A percentile compares a stretch with the other conserved stretches of the same genome.
Evolutionary conservation across 2,113 vertebrate species (phyloP).

Genomic region (Semicossyphus pulcher): DNA sequence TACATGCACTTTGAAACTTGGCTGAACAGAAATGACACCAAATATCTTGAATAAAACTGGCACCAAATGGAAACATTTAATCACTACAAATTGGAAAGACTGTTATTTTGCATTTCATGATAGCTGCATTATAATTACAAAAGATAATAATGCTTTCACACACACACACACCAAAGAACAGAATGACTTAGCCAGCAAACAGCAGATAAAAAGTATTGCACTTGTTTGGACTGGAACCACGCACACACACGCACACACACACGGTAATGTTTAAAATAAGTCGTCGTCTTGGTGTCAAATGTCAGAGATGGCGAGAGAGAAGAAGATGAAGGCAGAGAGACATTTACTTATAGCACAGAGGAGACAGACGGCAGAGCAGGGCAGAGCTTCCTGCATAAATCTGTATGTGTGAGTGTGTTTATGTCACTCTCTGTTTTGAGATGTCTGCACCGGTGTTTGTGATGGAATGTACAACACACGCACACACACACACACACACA

Average conservation of each 20-base stretch:
- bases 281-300: neutral
- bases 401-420: neutral
- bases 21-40: neutral
- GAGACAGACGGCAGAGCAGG: neutral
- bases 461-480: neutral
- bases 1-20: neutral
- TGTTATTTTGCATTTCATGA: neutral
- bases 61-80: neutral
- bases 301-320: conserved; percentile 22
- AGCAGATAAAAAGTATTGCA: neutral
- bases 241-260: neutral
- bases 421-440: neutral
- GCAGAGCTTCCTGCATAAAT: neutral
- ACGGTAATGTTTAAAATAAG: conserved; percentile 5
- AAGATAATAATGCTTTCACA: neutral
- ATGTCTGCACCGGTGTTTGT: neutral
- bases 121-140: neutral
- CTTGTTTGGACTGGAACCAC: neutral
- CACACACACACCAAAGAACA: neutral
- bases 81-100: neutral
- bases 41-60: neutral
- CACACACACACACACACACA: neutral
- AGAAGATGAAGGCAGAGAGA: conserved; percentile 30
- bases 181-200: neutral
- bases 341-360: neutral